Percentiles rank a stretch among this genome's conserved stretches.
Conservation (phyloP, 1,140 invertebrate genomes). For the Acyrthosiphon pisum region DNA sequence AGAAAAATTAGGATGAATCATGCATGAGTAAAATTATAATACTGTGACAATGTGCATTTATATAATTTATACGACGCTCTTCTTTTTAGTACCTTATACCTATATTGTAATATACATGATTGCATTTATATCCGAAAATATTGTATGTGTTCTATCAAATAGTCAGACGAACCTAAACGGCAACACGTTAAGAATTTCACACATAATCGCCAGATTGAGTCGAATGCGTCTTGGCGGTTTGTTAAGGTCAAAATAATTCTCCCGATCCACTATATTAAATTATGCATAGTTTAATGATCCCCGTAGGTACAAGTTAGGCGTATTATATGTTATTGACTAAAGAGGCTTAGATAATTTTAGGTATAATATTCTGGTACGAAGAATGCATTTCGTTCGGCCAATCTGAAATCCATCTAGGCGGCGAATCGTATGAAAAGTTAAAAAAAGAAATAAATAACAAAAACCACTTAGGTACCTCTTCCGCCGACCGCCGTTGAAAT, state of each 20-base stretch:
- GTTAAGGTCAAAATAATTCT: background rate
- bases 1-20: background rate
- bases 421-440: background rate
- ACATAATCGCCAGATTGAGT: too few species aligned
- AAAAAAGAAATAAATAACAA: background rate
- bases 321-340: background rate
- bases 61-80: too few species aligned
- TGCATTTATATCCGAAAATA: background rate
- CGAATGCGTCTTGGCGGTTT: background rate
- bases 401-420: background rate
- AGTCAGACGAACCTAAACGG: background rate
- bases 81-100: background rate
- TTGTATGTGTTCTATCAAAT: background rate
- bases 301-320: background rate
- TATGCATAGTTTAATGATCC: background rate
- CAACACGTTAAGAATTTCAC: background rate
- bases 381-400: background rate
- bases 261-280: background rate
- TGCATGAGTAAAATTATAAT: too few species aligned
- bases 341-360: background rate
- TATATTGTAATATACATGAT: background rate
- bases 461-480: too few species aligned
- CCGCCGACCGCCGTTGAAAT: too few species aligned
- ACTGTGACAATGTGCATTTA: background rate
- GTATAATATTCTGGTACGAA: background rate